Evolutionary conservation across 2,888 invertebrate genomes (phyloP).

Genomic region (Eupithecia subumbrata): DNA sequence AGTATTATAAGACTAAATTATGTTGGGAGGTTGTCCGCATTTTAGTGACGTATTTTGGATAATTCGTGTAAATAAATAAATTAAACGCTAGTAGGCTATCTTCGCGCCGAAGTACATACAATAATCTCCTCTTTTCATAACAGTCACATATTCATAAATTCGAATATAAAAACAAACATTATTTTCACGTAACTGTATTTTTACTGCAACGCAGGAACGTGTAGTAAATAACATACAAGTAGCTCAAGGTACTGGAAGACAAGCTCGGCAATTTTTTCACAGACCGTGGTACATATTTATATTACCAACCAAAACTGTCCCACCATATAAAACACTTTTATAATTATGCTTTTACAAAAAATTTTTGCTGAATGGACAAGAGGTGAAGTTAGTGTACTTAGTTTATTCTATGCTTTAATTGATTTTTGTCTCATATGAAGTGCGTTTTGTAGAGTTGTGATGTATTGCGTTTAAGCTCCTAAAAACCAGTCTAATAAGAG

Average conservation of each 20-base stretch:
- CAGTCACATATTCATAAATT: slow-evolving; percentile 31
- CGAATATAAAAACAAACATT: slow-evolving; percentile 33
- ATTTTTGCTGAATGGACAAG: no score
- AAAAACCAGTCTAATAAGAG: no score
- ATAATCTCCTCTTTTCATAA: slow-evolving; percentile 21
- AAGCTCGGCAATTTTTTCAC: neutral
- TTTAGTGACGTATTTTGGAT: neutral
- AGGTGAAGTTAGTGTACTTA: no score
- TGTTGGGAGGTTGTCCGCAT: neutral
- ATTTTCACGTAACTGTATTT: slow-evolving; percentile 24
- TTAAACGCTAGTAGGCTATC: slow-evolving; percentile 6
- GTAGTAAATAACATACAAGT: neutral
- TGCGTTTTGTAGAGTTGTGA: no score
- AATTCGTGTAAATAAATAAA: neutral
- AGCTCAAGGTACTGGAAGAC: neutral
- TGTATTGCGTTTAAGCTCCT: no score
- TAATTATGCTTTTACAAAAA: no score
- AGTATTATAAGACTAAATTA: neutral
- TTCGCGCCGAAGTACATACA: slow-evolving; percentile 22
- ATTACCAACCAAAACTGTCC: no score
- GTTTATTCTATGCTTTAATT: no score
- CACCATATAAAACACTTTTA: no score
- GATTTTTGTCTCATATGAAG: no score
- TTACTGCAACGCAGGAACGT: neutral
- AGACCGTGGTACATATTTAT: neutral